Evolutionary conservation across 1,140 invertebrate genomes (phyloP).

Genomic region (Argopecten irradians): DNA sequence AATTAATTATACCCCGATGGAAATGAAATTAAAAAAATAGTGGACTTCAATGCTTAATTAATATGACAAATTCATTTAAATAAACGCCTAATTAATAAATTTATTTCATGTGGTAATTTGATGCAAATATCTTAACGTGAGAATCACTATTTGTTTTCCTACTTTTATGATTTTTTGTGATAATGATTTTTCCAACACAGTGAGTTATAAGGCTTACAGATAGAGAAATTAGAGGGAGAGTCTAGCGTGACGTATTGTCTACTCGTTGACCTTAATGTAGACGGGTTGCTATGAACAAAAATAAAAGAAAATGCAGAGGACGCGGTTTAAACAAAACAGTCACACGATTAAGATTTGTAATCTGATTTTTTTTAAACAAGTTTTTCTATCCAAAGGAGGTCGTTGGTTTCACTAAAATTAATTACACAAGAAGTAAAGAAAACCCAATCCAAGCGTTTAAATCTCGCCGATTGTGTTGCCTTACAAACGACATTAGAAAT

Average conservation of each 20-base stretch:
- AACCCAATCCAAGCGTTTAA: conserved; percentile 15
- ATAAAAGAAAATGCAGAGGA: background rate
- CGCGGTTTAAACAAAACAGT: background rate
- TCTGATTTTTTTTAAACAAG: background rate
- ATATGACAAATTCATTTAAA: too few species aligned
- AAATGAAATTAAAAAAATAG: too few species aligned
- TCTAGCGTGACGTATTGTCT: background rate
- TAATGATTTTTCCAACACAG: too few species aligned
- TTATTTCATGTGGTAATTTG: too few species aligned
- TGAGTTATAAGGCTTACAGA: too few species aligned
- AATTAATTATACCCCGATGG: too few species aligned
- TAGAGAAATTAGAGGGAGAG: background rate
- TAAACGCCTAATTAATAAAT: too few species aligned
- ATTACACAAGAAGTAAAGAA: background rate
- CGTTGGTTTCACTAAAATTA: background rate
- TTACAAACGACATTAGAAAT: background rate
- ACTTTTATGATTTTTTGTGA: too few species aligned
- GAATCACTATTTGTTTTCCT: too few species aligned
- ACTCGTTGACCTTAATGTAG: background rate
- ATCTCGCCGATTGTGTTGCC: background rate
- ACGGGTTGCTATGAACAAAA: background rate
- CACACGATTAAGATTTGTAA: background rate
- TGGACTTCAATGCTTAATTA: too few species aligned
- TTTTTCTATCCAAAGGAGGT: background rate
- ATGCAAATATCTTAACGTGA: too few species aligned